These are phyloP conservation scores for Aegithalos caudatus DNA, from an alignment of 2,113 vertebrate species.

Conservation along the genomic window DNA sequence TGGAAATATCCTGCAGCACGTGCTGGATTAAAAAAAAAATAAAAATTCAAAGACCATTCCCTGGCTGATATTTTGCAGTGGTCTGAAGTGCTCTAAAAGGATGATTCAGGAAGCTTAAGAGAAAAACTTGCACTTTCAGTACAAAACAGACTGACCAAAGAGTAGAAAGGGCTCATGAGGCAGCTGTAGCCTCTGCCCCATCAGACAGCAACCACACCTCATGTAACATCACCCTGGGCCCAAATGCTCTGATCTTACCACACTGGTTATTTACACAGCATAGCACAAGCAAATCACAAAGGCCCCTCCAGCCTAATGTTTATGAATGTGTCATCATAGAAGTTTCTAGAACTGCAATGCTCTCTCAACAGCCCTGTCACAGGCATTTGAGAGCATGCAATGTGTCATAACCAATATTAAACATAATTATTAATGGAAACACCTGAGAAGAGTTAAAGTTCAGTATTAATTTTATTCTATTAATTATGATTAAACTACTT, in stretches of 20 bases:
- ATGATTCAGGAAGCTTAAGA: background rate
- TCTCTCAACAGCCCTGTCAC: background rate
- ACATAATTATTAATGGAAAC: background rate
- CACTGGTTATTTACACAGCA: background rate
- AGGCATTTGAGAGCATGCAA: background rate
- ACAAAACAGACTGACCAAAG: background rate
- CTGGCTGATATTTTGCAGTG: background rate
- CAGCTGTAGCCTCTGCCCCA: background rate
- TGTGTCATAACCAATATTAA: background rate
- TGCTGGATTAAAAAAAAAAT: background rate
- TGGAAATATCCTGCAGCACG: background rate
- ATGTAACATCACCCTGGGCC: background rate
- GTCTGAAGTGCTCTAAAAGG: background rate
- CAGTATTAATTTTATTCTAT: background rate
- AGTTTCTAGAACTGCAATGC: background rate
- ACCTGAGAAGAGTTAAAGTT: background rate
- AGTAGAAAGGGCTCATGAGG: background rate
- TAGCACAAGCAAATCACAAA: background rate
- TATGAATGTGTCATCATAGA: background rate
- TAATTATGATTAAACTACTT: conserved; percentile 10
- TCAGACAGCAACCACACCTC: background rate
- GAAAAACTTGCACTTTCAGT: background rate
- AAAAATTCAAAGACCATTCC: background rate
- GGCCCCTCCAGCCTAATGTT: background rate
- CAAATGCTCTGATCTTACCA: background rate